phyloP scores from a whole-genome alignment of 2,113 vertebrate genomes.

The Mus musculus region DNA sequence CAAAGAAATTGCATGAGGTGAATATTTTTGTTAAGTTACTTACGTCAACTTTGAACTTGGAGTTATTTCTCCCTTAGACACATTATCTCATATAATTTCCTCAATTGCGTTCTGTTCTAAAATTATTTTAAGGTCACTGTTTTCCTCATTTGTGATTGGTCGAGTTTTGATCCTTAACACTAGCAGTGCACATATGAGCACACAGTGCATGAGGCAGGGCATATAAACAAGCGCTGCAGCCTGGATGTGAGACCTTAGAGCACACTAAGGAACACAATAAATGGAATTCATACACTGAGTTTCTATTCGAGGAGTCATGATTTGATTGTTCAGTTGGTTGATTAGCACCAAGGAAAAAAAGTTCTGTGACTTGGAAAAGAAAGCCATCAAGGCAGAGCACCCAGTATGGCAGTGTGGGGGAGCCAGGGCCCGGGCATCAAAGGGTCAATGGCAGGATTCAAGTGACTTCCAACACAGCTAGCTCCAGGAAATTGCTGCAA shows the following conservation, averaged over 20 bases:
- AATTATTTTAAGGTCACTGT: neutral
- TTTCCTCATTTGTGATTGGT: neutral
- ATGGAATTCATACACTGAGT: neutral
- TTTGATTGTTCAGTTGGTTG: neutral
- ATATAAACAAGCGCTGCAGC: neutral
- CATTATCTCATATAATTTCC: neutral
- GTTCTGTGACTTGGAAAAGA: neutral
- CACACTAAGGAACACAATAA: neutral
- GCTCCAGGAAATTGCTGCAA: neutral
- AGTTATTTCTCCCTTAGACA: neutral
- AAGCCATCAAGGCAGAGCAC: neutral
- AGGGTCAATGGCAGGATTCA: neutral
- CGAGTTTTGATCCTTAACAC: neutral
- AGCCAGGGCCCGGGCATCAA: neutral
- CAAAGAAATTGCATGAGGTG: slow-evolving; percentile 11
- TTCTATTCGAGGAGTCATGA: neutral
- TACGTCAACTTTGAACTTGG: neutral
- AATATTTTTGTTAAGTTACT: neutral
- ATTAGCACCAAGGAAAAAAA: neutral
- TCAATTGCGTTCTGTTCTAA: neutral
- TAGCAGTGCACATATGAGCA: neutral
- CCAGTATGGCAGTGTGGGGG: neutral
- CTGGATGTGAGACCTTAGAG: neutral
- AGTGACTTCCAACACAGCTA: neutral
- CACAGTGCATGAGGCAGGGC: neutral